Evolutionary conservation across 2,888 invertebrate genomes (phyloP), one percentile per base, ranked within the genome.

Genomic region (Megamerina dolium): DNA sequence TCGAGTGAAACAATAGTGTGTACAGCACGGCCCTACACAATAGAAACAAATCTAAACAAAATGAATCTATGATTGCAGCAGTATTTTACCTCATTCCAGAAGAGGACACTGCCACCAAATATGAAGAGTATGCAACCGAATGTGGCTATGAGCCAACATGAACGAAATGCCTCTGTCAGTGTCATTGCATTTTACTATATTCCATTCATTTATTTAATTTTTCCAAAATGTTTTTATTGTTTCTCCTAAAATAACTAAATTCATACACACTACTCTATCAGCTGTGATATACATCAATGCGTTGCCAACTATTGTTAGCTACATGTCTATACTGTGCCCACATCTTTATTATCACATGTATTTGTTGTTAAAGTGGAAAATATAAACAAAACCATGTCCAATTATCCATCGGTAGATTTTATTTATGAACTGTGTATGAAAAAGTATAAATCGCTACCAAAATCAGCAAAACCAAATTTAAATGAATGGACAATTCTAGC

Each of bases 401-500:
- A n/a, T 23, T 23, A 23, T 23, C 23, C 23, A 23, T 6, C 23
- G 10, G 23, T 6, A 23, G 23, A 23, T 8, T 23, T 23, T 8
- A 8, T 23, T 8, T 6, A 6, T 10, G 23, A 23, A 10, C 23
- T 23, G 23, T 23, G 23, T 23, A 8, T 23, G 10, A 23, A 23
- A 38, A 74, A 78, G 51, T 87, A 82, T 56, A 63, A 72, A 16
- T 70, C 65, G 10, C 66, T 90, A 30, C 82, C 84, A 1, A 89
- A 86, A 74, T 82, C 80, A 38, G 90, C 91, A 0, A 93, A 91
- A 73, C 91, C 91, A 1, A 73, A 73, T 16, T 60, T 64, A 21
- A 74, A 55, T 2, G 87, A 94, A 70, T 94, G 93, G 92, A 91
- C 92, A 3, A 79, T 89, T 16, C 64, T 93, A 21, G 81, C 90